Percentiles rank a stretch among this genome's conserved stretches.
These are phyloP conservation scores for Celastrina argiolus DNA, from an alignment of 2,888 invertebrate species.

Conservation along the genomic window DNA sequence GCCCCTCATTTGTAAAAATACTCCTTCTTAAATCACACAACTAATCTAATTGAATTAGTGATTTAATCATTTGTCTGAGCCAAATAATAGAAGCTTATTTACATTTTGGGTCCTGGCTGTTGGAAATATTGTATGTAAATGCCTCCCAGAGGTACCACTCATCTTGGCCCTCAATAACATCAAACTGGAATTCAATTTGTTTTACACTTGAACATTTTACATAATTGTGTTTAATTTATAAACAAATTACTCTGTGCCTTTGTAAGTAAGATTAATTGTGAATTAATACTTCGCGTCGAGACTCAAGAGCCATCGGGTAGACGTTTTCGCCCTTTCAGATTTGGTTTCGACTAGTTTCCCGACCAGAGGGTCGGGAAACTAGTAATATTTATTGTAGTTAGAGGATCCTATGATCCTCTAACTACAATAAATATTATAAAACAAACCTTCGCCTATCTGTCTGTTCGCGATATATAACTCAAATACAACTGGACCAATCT, in stretches of 20 bases:
- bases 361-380: too few relatives aligned
- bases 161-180: slow-evolving; percentile 15
- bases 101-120: neutral
- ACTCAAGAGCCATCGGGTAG: neutral
- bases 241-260: neutral
- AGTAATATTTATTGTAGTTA: too few relatives aligned
- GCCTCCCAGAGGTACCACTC: slow-evolving; percentile 2
- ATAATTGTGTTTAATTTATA: slow-evolving; percentile 10
- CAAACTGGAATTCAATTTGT: slow-evolving; percentile 18
- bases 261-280: slow-evolving; percentile 5
- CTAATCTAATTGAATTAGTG: too few relatives aligned
- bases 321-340: too few relatives aligned
- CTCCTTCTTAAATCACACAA: too few relatives aligned
- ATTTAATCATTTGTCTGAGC: neutral
- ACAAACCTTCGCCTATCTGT: too few relatives aligned
- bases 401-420: too few relatives aligned
- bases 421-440: too few relatives aligned
- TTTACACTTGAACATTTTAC: slow-evolving; percentile 5
- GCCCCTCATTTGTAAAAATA: too few relatives aligned
- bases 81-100: neutral
- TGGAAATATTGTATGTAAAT: slow-evolving; percentile 13
- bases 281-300: neutral
- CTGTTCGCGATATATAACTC: too few relatives aligned
- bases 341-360: too few relatives aligned
- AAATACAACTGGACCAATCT: too few relatives aligned